A percentile compares a stretch with the other conserved stretches of the same genome.
phyloP scores from a whole-genome alignment of 2,113 vertebrate species.

The Chiloscyllium plagiosum region DNA sequence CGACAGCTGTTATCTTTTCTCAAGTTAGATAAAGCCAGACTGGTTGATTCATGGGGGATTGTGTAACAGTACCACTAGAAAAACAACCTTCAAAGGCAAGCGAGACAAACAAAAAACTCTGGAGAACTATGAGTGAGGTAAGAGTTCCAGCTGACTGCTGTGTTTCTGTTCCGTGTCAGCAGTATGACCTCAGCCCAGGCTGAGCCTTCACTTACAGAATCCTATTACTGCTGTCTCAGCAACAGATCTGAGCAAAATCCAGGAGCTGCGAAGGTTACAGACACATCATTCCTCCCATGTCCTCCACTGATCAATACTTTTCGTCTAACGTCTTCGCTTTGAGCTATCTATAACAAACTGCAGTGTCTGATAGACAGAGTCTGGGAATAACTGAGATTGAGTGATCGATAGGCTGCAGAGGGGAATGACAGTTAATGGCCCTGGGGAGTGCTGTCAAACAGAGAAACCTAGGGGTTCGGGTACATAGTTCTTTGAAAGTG shows the following conservation, averaged over 20 bases:
- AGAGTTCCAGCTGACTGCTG: conserved; percentile 44
- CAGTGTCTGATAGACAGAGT: conserved; percentile 44
- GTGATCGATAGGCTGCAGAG: conserved; percentile 43
- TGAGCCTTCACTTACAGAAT: conserved; percentile 44
- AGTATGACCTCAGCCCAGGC: conserved; percentile 48
- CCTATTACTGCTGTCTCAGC: conserved; percentile 49
- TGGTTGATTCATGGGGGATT: neutral
- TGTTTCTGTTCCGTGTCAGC: conserved; percentile 46
- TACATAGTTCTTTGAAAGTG: no score
- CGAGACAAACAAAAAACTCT: conserved; percentile 47
- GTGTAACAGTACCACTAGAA: conserved; percentile 47
- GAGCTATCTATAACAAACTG: conserved; percentile 47
- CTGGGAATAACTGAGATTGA: conserved; percentile 45
- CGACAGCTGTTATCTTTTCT: neutral
- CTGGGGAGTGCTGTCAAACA: no score
- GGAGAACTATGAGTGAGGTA: conserved; percentile 47
- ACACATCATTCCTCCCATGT: conserved; percentile 42
- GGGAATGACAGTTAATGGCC: neutral
- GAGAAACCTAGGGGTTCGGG: no score
- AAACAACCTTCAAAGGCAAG: conserved; percentile 53
- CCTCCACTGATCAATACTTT: conserved; percentile 47
- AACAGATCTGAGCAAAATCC: conserved; percentile 43
- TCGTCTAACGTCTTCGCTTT: conserved; percentile 52
- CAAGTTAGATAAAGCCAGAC: neutral
- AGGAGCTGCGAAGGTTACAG: conserved; percentile 49